A percentile compares a stretch with the other conserved stretches of the same genome.
These are phyloP conservation scores for Rhabdomys pumilio DNA, from an alignment of 2,797 vertebrate genomes.

Conservation along the genomic window DNA sequence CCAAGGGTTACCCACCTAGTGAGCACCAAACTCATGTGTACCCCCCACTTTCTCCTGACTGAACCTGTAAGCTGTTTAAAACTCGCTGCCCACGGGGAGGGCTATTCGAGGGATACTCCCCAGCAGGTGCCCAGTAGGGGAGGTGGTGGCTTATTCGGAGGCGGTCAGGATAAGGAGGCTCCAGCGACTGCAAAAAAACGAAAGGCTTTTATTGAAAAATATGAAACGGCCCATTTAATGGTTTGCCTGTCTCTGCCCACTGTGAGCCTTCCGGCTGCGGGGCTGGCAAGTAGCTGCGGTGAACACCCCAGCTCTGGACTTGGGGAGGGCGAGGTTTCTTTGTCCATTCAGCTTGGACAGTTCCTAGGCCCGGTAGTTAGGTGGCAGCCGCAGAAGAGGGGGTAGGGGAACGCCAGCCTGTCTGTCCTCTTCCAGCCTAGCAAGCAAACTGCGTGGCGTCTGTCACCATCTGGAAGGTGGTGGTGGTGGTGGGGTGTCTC, in stretches of 20 bases:
- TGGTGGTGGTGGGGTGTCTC: background rate
- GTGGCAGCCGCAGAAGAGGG: background rate
- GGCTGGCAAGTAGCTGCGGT: background rate
- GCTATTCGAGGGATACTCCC: background rate
- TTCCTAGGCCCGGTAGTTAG: background rate
- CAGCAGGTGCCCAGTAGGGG: background rate
- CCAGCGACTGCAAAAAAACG: slow-evolving; percentile 80
- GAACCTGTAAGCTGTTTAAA: background rate
- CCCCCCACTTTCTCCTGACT: background rate
- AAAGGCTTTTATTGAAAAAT: slow-evolving; percentile 85
- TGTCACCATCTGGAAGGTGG: background rate
- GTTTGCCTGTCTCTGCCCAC: slow-evolving; percentile 37
- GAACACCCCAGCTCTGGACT: background rate
- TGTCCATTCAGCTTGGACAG: slow-evolving; percentile 24
- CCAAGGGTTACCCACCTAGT: background rate
- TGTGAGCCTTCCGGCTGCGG: background rate
- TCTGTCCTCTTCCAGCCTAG: background rate
- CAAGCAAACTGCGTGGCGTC: background rate
- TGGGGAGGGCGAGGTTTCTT: slow-evolving; percentile 26
- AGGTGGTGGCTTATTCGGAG: background rate
- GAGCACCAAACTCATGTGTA: background rate
- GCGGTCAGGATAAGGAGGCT: slow-evolving; percentile 67
- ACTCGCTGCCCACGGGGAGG: background rate
- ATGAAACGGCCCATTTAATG: slow-evolving; percentile 58
- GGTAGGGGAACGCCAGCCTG: background rate